These are phyloP conservation scores for Aporrectodea caliginosa DNA, from an alignment of 1,140 invertebrate genomes.

Conservation along the genomic window DNA sequence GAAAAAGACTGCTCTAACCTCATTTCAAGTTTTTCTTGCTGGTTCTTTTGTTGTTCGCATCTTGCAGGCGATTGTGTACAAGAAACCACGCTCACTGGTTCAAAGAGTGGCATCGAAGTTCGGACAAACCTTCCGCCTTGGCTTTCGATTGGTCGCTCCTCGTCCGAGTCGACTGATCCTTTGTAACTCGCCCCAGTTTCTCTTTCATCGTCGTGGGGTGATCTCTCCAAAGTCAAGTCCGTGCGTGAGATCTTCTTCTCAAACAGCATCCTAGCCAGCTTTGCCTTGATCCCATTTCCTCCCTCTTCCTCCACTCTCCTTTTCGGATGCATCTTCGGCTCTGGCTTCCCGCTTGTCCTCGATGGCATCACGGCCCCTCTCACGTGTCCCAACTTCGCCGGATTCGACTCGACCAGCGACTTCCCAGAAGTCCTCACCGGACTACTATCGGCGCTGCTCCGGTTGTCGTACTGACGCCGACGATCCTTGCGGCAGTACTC, in stretches of 20 bases:
- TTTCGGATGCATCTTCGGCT: neutral
- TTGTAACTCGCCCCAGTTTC: no score
- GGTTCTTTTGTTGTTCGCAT: neutral
- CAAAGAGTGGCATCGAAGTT: neutral
- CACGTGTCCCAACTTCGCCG: neutral
- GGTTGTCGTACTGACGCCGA: no score
- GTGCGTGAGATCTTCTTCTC: neutral
- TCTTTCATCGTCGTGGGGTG: no score
- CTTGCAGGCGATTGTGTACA: neutral
- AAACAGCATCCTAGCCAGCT: neutral
- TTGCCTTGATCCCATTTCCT: neutral
- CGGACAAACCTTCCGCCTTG: neutral
- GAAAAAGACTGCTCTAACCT: neutral
- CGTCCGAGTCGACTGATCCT: neutral
- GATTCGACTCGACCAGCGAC: no score
- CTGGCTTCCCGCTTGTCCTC: neutral
- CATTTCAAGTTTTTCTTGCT: neutral
- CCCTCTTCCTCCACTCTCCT: neutral
- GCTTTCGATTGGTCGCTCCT: neutral
- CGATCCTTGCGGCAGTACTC: neutral
- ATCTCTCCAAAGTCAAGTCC: no score
- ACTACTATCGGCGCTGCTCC: no score
- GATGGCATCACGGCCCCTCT: neutral
- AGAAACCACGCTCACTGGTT: neutral
- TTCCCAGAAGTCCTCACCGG: no score